A percentile compares a stretch with the other conserved stretches of the same genome.
These are phyloP conservation scores for Xylophagus ater DNA, from an alignment of 2,888 invertebrate genomes.

Conservation along the genomic window DNA sequence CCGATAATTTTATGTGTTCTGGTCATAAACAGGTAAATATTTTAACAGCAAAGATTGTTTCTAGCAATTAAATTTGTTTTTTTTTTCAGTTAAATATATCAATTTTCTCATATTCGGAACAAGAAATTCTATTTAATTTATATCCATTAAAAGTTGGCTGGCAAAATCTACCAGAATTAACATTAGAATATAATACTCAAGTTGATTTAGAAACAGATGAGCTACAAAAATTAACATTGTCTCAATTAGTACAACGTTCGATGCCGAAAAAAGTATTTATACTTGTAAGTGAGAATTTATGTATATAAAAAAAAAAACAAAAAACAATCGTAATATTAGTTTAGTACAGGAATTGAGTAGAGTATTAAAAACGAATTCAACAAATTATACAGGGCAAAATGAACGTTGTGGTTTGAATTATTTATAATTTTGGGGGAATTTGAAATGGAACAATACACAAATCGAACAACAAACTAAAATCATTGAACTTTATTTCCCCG, in stretches of 20 bases:
- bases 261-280: constrained; percentile 39
- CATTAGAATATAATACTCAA: constrained; percentile 34
- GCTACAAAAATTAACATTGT: constrained; percentile 30
- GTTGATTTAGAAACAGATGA: constrained; percentile 34
- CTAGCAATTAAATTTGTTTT: neutral
- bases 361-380: too few species aligned
- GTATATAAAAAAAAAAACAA: too few species aligned
- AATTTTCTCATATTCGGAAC: constrained; percentile 35
- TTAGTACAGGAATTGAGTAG: too few species aligned
- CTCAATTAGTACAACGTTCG: constrained; percentile 35
- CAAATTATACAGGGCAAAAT: too few species aligned
- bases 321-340: too few species aligned
- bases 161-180: constrained; percentile 36
- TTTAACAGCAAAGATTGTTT: too few species aligned
- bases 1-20: constrained; percentile 88
- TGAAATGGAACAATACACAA: too few species aligned
- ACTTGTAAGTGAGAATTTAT: constrained; percentile 26
- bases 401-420: too few species aligned
- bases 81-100: constrained; percentile 33
- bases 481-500: too few species aligned
- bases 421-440: too few species aligned
- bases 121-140: constrained; percentile 35
- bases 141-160: constrained; percentile 38
- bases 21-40: constrained; percentile 73
- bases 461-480: too few species aligned